Conservation (phyloP, 1,140 invertebrate species). For the Bactericera cockerelli region DNA sequence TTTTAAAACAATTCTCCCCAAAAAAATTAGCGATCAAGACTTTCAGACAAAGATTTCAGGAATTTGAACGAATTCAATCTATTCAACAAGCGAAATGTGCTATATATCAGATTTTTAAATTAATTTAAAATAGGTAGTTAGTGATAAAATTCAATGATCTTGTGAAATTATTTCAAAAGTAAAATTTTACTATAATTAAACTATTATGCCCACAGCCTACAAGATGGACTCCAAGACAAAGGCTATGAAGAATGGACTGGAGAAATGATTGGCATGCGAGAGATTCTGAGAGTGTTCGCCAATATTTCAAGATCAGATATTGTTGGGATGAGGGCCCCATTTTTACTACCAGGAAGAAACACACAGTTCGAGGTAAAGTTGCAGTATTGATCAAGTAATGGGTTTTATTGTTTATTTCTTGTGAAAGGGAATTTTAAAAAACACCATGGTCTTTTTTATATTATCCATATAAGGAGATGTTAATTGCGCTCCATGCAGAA, state of each 20-base stretch:
- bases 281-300: conserved; percentile 65
- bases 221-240: conserved; percentile 69
- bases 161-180: too few relatives aligned
- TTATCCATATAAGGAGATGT: not conserved
- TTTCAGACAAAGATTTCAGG: too few relatives aligned
- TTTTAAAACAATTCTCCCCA: too few relatives aligned
- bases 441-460: too few relatives aligned
- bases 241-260: conserved; percentile 81
- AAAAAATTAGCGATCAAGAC: too few relatives aligned
- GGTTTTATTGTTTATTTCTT: conserved; percentile 3
- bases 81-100: too few relatives aligned
- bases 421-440: not conserved
- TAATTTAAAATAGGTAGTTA: too few relatives aligned
- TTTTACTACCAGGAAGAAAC: conserved; percentile 77
- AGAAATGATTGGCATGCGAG: conserved; percentile 86
- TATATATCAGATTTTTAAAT: too few relatives aligned
- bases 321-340: conserved; percentile 75
- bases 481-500: not conserved
- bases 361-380: conserved; percentile 74
- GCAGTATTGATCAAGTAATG: conserved; percentile 13
- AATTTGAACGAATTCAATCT: too few relatives aligned
- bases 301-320: conserved; percentile 68
- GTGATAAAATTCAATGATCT: too few relatives aligned
- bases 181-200: not conserved
- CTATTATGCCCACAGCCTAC: conserved; percentile 33